Conservation (phyloP, 1,140 invertebrate genomes). For the Camponotus floridanus region DNA sequence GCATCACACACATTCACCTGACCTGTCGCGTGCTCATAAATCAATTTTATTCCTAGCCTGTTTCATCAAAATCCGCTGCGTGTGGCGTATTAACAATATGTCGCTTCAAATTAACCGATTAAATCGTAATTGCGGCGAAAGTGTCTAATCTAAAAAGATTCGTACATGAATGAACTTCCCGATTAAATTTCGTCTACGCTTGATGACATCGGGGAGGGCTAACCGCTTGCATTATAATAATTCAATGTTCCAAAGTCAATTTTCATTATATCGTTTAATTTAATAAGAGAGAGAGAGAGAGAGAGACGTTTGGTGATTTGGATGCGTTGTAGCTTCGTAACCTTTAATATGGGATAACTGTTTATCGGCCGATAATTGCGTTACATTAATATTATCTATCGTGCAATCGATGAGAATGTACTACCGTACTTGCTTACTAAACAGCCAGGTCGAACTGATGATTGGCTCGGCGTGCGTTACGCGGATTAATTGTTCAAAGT, state of each 20-base stretch:
- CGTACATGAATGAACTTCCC: background rate
- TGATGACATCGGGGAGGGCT: background rate
- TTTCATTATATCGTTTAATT: slow-evolving; percentile 12
- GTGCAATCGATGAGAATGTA: slow-evolving; percentile 11
- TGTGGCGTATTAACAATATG: background rate
- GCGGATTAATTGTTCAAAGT: slow-evolving; percentile 20
- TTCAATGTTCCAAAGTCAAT: slow-evolving; percentile 12
- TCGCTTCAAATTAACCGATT: background rate
- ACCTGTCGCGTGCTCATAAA: slow-evolving; percentile 15
- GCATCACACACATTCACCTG: background rate
- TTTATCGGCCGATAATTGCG: slow-evolving; percentile 32
- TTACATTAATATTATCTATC: slow-evolving; percentile 34
- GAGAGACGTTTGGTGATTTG: background rate
- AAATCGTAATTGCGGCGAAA: background rate
- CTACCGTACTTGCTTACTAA: background rate
- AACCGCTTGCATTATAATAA: background rate
- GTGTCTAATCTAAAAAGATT: background rate
- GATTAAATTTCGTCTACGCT: background rate
- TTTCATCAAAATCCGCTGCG: background rate
- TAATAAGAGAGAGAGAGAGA: slow-evolving; percentile 3
- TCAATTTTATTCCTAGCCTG: slow-evolving; percentile 21
- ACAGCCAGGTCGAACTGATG: background rate
- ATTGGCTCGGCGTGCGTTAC: slow-evolving; percentile 6
- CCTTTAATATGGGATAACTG: slow-evolving; percentile 12
- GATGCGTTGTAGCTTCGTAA: background rate